phyloP scores from a whole-genome alignment of 1,140 invertebrate species.

The Euwallacea similis region DNA sequence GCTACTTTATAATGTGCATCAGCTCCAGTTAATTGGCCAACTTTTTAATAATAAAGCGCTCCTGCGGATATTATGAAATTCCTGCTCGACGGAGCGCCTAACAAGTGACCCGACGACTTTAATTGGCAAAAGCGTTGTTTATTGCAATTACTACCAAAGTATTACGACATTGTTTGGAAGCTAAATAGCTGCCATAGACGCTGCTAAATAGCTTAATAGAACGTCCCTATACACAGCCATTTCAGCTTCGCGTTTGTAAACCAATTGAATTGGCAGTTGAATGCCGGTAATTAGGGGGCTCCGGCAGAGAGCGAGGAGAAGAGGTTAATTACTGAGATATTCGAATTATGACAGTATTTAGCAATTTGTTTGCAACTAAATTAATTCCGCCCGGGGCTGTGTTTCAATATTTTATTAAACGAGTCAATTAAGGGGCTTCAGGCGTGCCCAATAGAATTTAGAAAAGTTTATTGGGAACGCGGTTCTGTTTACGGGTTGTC shows the following conservation, averaged over 20 bases:
- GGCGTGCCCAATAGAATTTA: too few species aligned
- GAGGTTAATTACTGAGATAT: constrained; percentile 35
- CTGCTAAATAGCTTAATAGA: constrained; percentile 28
- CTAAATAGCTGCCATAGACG: too few species aligned
- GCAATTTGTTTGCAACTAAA: constrained; percentile 25
- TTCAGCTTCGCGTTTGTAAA: constrained; percentile 28
- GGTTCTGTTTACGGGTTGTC: too few species aligned
- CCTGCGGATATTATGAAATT: constrained; percentile 4
- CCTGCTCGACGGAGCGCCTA: neutral
- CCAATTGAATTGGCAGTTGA: constrained; percentile 27
- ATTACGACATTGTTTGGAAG: too few species aligned
- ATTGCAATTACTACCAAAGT: neutral
- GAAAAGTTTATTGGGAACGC: too few species aligned
- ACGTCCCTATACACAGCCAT: constrained; percentile 17
- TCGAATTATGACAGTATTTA: constrained; percentile 33
- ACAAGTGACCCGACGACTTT: constrained; percentile 1
- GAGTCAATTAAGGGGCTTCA: too few species aligned
- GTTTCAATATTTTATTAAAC: too few species aligned
- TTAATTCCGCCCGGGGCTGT: constrained; percentile 13
- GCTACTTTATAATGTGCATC: too few species aligned
- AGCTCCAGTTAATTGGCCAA: too few species aligned
- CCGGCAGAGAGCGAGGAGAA: constrained; percentile 13
- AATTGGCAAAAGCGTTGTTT: neutral
- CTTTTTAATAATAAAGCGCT: too few species aligned
- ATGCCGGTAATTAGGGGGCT: constrained; percentile 25